Evolutionary conservation across 2,797 vertebrate genomes (phyloP), one percentile per base, ranked within the genome.

Genomic region (Protonibea diacanthus): DNA sequence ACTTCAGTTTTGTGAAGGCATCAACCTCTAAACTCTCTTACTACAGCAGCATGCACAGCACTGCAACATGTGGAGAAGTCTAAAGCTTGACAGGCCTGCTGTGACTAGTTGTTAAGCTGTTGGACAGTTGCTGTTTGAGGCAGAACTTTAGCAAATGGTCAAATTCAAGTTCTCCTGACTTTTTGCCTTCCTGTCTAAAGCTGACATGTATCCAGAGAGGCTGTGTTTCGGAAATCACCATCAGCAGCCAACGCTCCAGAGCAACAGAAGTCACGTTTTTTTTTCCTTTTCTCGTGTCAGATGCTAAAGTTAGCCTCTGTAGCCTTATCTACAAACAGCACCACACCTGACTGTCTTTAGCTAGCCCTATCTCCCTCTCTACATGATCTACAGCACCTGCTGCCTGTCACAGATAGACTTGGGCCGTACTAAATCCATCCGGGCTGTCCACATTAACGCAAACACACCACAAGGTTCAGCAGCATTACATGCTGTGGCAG

Each of bases 341-440:
- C 77, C 81, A 60, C 83, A 88, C 81, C 89, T 88, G 71, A 78
- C 84, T 83, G 91, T 88, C 87, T 88, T 75, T 80, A 78, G 82
- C 78, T 11, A 21, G 59, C 66, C 44, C 81, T 90, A 86, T 92
- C 90, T 92, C 56, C 83, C 73, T 33, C 75, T 69, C 73, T 77
- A 70, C 78, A 74, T 87, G 85, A 91, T 88, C 80, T 76, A 85
- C 78, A 76, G 77, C 89, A 85, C 87, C 90, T 86, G 86, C 91
- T 93, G 93, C 87, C 81, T 90, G 88, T 93, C 91, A 91, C 84
- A 90, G 92, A 94, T 93, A 93, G 81, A 85, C 84, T 70, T 29
- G 58, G 57, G 68, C 64, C 27, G 18, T 48, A 44, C 80, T 86
- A 86, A 90, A 90, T 88, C 84, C 80, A 84, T 74, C 76, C 52